Conservation (phyloP, 2,888 invertebrate genomes). For the Boloria euphrosyne region DNA sequence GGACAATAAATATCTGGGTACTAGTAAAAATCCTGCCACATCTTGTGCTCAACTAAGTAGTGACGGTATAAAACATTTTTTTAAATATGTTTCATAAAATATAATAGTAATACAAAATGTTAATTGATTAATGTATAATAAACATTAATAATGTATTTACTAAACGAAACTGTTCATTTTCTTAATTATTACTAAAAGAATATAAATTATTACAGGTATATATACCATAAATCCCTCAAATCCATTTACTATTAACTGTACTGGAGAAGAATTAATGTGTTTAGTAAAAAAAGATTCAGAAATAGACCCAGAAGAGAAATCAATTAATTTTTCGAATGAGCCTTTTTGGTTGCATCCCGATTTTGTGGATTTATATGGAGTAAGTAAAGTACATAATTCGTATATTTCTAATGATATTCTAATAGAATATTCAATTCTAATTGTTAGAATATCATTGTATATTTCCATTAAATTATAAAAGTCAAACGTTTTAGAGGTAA, state of each 20-base stretch:
- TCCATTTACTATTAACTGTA: neutral
- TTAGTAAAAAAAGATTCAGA: neutral
- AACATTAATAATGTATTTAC: neutral
- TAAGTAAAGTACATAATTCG: neutral
- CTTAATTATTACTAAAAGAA: neutral
- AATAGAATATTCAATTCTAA: no score
- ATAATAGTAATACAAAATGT: no score
- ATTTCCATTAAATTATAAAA: no score
- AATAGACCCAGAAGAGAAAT: neutral
- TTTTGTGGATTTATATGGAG: neutral
- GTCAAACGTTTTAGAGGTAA: no score
- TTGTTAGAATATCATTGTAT: no score
- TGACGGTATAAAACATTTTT: neutral
- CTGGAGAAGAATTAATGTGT: constrained; percentile 7
- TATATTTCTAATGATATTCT: no score
- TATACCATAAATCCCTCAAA: neutral
- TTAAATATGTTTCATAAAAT: neutral
- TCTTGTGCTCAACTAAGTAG: constrained; percentile 1
- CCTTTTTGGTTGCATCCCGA: neutral
- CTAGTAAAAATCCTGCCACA: neutral
- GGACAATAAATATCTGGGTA: neutral
- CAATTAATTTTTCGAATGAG: neutral
- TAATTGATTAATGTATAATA: neutral
- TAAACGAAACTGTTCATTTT: neutral
- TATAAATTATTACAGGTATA: neutral